Conservation (phyloP, 2,888 invertebrate species). For the Dione vanillae region DNA sequence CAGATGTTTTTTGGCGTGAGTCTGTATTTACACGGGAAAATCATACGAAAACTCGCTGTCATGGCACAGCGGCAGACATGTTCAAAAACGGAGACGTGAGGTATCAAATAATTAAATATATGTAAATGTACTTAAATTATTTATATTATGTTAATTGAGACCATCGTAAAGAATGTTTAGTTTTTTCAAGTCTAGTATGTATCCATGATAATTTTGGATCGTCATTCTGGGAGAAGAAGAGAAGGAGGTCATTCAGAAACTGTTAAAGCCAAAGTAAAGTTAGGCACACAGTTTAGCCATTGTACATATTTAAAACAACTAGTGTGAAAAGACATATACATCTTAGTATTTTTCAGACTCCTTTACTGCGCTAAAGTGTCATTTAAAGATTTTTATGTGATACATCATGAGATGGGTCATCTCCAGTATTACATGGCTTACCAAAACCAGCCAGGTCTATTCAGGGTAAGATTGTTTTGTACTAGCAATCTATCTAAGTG, state of each 20-base stretch:
- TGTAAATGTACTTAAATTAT: too few species aligned
- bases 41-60: constrained; percentile 78
- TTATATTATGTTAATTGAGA: too few species aligned
- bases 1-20: constrained; percentile 85
- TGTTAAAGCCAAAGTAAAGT: too few species aligned
- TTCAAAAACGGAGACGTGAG: constrained; percentile 86
- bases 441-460: constrained; percentile 85
- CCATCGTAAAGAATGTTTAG: too few species aligned
- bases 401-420: constrained; percentile 91
- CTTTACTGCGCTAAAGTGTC: constrained; percentile 86
- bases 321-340: too few species aligned
- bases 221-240: too few species aligned
- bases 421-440: constrained; percentile 90
- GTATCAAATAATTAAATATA: constrained; percentile 59
- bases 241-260: too few species aligned
- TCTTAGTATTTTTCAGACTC: constrained; percentile 72
- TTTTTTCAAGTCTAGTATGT: too few species aligned
- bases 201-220: too few species aligned
- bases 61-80: constrained; percentile 90
- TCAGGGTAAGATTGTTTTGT: constrained; percentile 76
- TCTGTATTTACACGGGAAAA: constrained; percentile 75
- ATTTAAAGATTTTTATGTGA: constrained; percentile 86
- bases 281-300: too few species aligned
- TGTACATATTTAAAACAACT: too few species aligned
- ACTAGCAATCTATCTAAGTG: neutral